Percentiles rank a stretch among this genome's conserved stretches.
phyloP scores from a whole-genome alignment of 64 coral and sea anemone genomes.

The Pocillopora verrucosa region DNA sequence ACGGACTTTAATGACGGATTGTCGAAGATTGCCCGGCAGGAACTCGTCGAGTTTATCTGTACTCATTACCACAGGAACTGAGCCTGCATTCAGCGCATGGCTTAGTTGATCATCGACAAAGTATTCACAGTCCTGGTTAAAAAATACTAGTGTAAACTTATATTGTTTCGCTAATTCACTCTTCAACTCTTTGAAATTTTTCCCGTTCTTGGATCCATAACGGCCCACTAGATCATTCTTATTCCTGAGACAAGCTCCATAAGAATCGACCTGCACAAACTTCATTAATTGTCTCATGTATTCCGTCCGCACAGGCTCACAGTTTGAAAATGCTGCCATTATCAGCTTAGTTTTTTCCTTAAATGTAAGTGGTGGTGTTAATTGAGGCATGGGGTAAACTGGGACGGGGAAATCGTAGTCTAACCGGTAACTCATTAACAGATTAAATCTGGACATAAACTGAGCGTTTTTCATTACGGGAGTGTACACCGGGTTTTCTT shows the following conservation, averaged over 20 bases:
- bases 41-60: conserved; percentile 67
- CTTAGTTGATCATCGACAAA: conserved; percentile 53
- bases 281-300: conserved; percentile 58
- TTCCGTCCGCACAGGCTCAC: conserved; percentile 41
- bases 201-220: background rate
- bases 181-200: conserved; percentile 36
- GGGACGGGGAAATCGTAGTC: conserved; percentile 56
- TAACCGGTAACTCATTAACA: conserved; percentile 43
- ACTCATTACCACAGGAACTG: conserved; percentile 49
- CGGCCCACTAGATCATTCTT: conserved; percentile 9
- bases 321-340: conserved; percentile 31
- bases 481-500: conserved; percentile 59
- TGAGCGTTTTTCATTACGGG: background rate
- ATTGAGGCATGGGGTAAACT: background rate
- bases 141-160: conserved; percentile 44
- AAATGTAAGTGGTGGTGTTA: background rate
- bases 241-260: conserved; percentile 48
- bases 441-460: conserved; percentile 43
- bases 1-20: conserved; percentile 54
- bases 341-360: background rate
- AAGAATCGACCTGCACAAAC: conserved; percentile 58
- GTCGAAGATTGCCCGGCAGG: conserved; percentile 44
- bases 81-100: conserved; percentile 38
- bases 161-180: background rate
- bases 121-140: conserved; percentile 59